Evolutionary conservation across 1,140 invertebrate genomes (phyloP), one percentile per base, ranked within the genome.

Genomic region (Thaumatotibia leucotreta): DNA sequence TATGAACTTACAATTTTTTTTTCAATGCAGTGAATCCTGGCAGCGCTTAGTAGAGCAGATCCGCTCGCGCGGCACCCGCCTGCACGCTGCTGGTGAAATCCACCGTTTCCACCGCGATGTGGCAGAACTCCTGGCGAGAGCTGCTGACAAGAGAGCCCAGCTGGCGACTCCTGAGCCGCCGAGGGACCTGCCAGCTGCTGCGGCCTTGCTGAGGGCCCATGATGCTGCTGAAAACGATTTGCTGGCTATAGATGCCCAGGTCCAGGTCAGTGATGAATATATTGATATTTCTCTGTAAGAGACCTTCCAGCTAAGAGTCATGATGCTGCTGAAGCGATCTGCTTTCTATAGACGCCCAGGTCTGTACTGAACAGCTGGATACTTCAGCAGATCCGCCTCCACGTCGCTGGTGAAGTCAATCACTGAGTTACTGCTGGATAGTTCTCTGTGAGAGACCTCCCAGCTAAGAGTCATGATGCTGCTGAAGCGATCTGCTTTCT

Each of bases 81-180:
- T 99, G 6, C 94, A 95, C 76, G 98, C 97, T 0, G 98, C 98
- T 4, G 98, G 97, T 17, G 97, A 99, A 91, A 98, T 99, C 70
- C 98, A 99, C 88, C 93, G 97, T 35, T 99, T 99, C 93, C 98
- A 99, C 91, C 94, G 98, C 22, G 98, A 99, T 86, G 97, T 98
- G 0, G 97, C 96, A 5, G 98, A 99, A 81, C 96, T 98, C 4
- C 88, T 98, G 1, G 96, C 96, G 9, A 93, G 98, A 24, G 98
- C 99, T 31, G 76, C 72, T 0, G 83, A 82, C 45, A 73, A 84
- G 27, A 66, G 81, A 0, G 82, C 80, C 0, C 77, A 72, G n/a
- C 75, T 91, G 6, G 75, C 77, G 3, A 8, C 50, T 1, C 50
- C 27, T 3, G 6, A 22, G 9, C 11, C 50, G 8, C 32, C 39